These are phyloP conservation scores for Syrrhaptes paradoxus DNA, from an alignment of 2,113 vertebrate species.

Conservation along the genomic window DNA sequence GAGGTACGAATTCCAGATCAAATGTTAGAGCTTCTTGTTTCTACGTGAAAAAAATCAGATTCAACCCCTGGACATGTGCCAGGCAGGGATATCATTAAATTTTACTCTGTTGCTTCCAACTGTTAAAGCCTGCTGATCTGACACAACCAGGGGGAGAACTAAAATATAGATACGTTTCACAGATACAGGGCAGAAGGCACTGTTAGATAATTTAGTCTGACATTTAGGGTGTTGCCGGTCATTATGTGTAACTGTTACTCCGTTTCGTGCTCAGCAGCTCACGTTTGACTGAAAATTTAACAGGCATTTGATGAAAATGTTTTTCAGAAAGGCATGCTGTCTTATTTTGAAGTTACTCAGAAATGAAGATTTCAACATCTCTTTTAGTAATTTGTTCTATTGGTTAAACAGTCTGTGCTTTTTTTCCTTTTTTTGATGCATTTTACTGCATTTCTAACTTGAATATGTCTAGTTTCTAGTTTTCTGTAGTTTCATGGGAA, in stretches of 20 bases:
- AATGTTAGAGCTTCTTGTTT: not conserved
- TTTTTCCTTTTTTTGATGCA: not conserved
- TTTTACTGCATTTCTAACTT: not conserved
- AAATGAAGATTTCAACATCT: not conserved
- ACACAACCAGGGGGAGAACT: not conserved
- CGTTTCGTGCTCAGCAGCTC: not conserved
- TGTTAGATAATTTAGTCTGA: not conserved
- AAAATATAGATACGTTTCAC: not conserved
- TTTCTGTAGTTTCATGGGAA: accelerated
- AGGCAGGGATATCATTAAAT: not conserved
- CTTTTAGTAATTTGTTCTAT: not conserved
- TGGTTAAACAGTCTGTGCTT: not conserved
- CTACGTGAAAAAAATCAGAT: not conserved
- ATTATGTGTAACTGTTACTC: not conserved
- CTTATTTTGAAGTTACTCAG: not conserved
- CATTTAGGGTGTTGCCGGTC: slow-evolving; percentile 7
- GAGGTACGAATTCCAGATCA: slow-evolving; percentile 5
- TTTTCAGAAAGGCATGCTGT: not conserved
- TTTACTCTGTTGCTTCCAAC: not conserved
- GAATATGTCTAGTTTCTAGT: not conserved
- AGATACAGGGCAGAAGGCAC: not conserved
- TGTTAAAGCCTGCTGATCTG: not conserved
- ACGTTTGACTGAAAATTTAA: not conserved
- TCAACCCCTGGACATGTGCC: slow-evolving; percentile 1
- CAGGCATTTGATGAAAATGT: not conserved